These are phyloP conservation scores for Panthera uncia DNA, from an alignment of 2,113 vertebrate species.

Conservation along the genomic window DNA sequence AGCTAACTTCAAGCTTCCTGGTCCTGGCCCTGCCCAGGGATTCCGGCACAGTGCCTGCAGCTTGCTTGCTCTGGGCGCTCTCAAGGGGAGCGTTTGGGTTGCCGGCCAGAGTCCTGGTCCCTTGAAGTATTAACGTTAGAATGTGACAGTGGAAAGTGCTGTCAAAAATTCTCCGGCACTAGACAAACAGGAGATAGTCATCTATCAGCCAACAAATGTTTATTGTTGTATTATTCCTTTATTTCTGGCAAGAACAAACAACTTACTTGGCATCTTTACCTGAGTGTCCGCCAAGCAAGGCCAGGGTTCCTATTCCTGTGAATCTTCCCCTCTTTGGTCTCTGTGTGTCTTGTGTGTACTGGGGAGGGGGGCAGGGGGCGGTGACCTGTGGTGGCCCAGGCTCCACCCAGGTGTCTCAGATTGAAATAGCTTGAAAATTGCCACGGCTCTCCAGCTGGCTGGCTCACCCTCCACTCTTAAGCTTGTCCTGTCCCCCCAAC, in stretches of 20 bases:
- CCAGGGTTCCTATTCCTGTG: not conserved
- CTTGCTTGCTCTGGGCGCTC: not conserved
- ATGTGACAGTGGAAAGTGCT: constrained; percentile 12
- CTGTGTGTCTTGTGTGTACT: not conserved
- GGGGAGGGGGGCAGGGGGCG: not conserved
- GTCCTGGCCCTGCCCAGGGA: not conserved
- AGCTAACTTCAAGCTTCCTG: not conserved
- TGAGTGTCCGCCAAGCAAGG: not conserved
- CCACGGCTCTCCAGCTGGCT: not conserved
- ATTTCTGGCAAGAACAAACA: constrained; percentile 60
- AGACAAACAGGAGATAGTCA: constrained; percentile 49
- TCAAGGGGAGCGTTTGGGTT: not conserved
- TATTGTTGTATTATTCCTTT: constrained; percentile 58
- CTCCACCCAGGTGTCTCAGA: not conserved
- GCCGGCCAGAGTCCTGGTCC: not conserved
- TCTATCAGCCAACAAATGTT: constrained; percentile 53
- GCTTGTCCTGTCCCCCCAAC: not conserved
- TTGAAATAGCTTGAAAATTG: constrained; percentile 12
- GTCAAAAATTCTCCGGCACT: not conserved
- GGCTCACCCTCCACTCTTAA: not conserved
- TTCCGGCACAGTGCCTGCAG: not conserved
- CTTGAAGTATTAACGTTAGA: constrained; percentile 32
- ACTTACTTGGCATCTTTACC: constrained; percentile 50
- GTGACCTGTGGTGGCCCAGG: not conserved
- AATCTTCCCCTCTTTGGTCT: not conserved